Evolutionary conservation across 23 tunicate species (phyloP), one percentile per base, ranked within the genome.

Genomic region (Aplidium turbinatum): DNA sequence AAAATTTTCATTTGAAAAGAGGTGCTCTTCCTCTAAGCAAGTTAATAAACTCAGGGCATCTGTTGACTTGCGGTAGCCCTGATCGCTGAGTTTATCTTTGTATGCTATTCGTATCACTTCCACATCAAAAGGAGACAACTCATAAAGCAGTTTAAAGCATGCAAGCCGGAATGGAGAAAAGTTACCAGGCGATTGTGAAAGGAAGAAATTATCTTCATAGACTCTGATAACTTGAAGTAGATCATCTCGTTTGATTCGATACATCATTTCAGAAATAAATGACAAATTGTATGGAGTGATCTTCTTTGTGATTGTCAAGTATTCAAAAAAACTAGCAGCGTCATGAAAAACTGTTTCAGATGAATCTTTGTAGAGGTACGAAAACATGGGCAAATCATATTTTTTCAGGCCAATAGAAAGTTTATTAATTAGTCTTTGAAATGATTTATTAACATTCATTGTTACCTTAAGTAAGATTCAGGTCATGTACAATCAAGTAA

Each of bases 1-100:
- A 35, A 82, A 33, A 31, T 75, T 67, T 48, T 51, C 88, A 16
- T 82, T 82, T 7, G 75, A 74, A 21, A 82, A 4, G 21, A 75
- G n/a, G 64, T 82, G 82, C 51, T 82, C 82, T 32, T 82, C 82
- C 38, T 82, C 81, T 28, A 82, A 38, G 35, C 82, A 74, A 31
- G n/a, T 42, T 19, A 74, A 30, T 45, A 75, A 35, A 2, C 55
- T n/a, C 2, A 57, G 20, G 29, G 65, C 42, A 36, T 82, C 88
- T 25, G 21, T 36, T 22, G 81, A 82, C 13, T 40, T 50, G 20
- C 64, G 51, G 50, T 47, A 63, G 57, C 75, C 75, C 1, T 60
- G 9, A 7, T 30, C n/a, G 27, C 66, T 63, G 28, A 82, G n/a
- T 45, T 50, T 26, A 31, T 45, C 27, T 32, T 29, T 27, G 31